Percentiles rank a stretch among this genome's conserved stretches.
Conservation (phyloP, 2,113 vertebrate genomes). For the Edolisoma coerulescens region DNA sequence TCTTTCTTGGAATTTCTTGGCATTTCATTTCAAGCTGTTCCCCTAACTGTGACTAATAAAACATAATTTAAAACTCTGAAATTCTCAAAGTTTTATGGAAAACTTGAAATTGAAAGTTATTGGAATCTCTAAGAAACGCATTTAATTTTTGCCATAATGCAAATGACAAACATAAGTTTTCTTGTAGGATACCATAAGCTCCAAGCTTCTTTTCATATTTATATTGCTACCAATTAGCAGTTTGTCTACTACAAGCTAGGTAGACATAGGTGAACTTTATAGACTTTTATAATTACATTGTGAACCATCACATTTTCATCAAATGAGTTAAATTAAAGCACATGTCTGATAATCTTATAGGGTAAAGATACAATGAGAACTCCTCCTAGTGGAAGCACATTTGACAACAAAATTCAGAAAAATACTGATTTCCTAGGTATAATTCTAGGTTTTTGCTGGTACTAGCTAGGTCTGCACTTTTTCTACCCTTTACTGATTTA, state of each 20-base stretch:
- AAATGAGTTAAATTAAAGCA: neutral
- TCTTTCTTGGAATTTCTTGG: neutral
- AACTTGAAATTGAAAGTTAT: neutral
- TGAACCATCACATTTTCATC: neutral
- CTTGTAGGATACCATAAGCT: neutral
- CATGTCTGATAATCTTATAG: neutral
- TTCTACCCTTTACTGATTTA: neutral
- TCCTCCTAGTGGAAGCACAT: slow-evolving; percentile 7
- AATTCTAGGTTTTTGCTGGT: neutral
- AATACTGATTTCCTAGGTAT: neutral
- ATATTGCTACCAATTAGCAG: neutral
- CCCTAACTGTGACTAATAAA: neutral
- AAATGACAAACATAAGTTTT: neutral
- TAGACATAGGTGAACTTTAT: neutral
- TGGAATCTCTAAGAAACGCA: neutral
- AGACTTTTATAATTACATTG: neutral
- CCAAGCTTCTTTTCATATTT: neutral
- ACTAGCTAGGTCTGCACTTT: neutral
- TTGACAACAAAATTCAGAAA: neutral
- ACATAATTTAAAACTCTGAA: neutral
- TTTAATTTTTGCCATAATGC: neutral
- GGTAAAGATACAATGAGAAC: neutral
- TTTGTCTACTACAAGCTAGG: neutral
- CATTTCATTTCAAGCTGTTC: neutral
- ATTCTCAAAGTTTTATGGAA: neutral